phyloP scores from a whole-genome alignment of 2,888 invertebrate species.

The Mesochorus sp. region DNA sequence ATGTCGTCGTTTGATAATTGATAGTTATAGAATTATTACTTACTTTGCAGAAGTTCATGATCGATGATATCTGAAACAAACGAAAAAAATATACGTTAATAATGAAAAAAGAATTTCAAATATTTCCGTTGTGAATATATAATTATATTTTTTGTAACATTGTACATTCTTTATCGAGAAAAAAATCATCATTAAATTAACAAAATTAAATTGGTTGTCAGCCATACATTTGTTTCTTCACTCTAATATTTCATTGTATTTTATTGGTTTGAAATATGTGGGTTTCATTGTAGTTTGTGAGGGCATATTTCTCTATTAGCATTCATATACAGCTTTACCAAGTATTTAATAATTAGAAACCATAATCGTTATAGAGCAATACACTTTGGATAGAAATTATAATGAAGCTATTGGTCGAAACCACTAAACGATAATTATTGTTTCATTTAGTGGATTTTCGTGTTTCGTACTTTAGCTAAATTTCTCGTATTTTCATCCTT shows the following conservation, averaged over 20 bases:
- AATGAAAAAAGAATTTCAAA: background rate
- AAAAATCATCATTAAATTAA: too few relatives aligned
- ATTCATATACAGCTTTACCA: background rate
- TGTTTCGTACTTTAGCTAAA: background rate
- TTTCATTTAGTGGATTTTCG: background rate
- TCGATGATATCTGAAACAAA: slow-evolving; percentile 91
- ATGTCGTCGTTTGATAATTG: too few relatives aligned
- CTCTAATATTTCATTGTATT: too few relatives aligned
- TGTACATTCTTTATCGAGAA: too few relatives aligned
- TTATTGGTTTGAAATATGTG: too few relatives aligned
- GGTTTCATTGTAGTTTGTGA: too few relatives aligned
- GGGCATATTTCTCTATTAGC: too few relatives aligned
- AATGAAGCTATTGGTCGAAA: background rate
- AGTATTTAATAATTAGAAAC: background rate
- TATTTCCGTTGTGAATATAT: too few relatives aligned
- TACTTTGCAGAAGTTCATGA: slow-evolving; percentile 94
- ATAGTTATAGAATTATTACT: slow-evolving; percentile 82
- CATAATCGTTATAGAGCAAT: background rate
- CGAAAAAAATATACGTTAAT: slow-evolving; percentile 62
- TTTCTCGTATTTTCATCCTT: background rate
- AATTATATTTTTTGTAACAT: too few relatives aligned
- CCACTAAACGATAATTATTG: background rate
- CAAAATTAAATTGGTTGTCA: too few relatives aligned
- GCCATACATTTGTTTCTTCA: too few relatives aligned
- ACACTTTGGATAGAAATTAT: background rate